These are phyloP conservation scores for Pterophyllum scalare DNA, from an alignment of 2,113 vertebrate species.

Conservation along the genomic window DNA sequence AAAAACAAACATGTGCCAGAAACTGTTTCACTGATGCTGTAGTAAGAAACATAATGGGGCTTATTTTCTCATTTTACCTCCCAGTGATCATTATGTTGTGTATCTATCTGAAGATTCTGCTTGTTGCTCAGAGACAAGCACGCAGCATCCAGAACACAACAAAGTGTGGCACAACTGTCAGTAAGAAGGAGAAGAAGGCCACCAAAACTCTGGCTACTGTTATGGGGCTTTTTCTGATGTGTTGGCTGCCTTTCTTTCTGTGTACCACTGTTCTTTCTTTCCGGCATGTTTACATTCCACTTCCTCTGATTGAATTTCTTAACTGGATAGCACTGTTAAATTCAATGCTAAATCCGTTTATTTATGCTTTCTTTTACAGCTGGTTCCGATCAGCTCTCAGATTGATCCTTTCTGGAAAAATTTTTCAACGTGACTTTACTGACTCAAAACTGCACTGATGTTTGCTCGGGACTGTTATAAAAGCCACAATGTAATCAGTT, in stretches of 20 bases:
- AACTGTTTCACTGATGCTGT: too few relatives aligned
- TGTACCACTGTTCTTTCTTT: too few relatives aligned
- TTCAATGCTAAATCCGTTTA: slow-evolving; percentile 52
- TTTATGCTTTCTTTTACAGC: slow-evolving; percentile 53
- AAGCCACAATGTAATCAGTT: too few relatives aligned
- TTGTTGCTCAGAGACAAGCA: slow-evolving; percentile 38
- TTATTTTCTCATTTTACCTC: slow-evolving; percentile 29
- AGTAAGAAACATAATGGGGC: neutral
- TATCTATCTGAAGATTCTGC: slow-evolving; percentile 47
- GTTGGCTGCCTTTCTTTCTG: slow-evolving; percentile 34
- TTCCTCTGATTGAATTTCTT: slow-evolving; percentile 9
- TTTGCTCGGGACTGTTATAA: neutral
- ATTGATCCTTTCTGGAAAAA: slow-evolving; percentile 44
- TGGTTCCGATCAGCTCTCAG: slow-evolving; percentile 45
- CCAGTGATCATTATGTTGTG: slow-evolving; percentile 30
- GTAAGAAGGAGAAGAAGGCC: slow-evolving; percentile 37
- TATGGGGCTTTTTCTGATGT: slow-evolving; percentile 31
- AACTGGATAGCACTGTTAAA: slow-evolving; percentile 47
- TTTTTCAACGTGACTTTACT: slow-evolving; percentile 19
- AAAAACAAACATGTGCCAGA: neutral
- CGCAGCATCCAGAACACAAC: slow-evolving; percentile 24
- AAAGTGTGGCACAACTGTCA: neutral
- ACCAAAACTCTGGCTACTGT: slow-evolving; percentile 38
- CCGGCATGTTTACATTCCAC: neutral
- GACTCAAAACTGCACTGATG: neutral